Evolutionary conservation across 2,888 invertebrate species (phyloP), one percentile per base, ranked within the genome.

Genomic region (Prenolepis imparis): DNA sequence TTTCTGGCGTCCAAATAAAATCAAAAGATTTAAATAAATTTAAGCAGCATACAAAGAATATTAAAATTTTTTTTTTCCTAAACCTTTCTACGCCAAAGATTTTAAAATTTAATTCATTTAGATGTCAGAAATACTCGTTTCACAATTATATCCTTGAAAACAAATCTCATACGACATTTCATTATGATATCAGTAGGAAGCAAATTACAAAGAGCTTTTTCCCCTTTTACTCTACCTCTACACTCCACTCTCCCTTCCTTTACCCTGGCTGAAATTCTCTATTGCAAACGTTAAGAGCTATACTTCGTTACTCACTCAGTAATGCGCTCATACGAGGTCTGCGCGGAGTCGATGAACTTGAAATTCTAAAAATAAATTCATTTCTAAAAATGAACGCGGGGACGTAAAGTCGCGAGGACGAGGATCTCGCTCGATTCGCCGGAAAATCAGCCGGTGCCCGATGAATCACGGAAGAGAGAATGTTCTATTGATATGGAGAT

Each of bases 321-420:
- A 72, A 59, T 73, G 36, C 78, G 78, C 41, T 78, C 44, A 59
- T 72, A 59, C 73, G 74, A 80, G 21, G 59, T 59, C 78, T 32
- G 78, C 59, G 73, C 78, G 44, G 4, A 72, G 78, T 80, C 73
- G 78, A 32, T 48, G 73, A 80, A 73, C 73, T 80, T 78, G 78
- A 80, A 80, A 72, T 59, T 80, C 36, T 72, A 48, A 61, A 72
- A 9, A 44, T 44, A 59, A 73, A 61, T 36, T 21, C 18, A 73
- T 48, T 44, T 24, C 59, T 32, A 44, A 72, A 73, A 80, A 24
- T 15, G n/a, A 78, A 78, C 59, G 55, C 39, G 78, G 28, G 28
- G 1, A 52, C 48, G 24, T n/a, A 24, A 66, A 52, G 11, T 52
- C 15, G 15, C 63, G 24, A 36, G n/a, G 57, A 44, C 28, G 44